phyloP scores from a whole-genome alignment of 2,797 vertebrate genomes.

The Avahi laniger region DNA sequence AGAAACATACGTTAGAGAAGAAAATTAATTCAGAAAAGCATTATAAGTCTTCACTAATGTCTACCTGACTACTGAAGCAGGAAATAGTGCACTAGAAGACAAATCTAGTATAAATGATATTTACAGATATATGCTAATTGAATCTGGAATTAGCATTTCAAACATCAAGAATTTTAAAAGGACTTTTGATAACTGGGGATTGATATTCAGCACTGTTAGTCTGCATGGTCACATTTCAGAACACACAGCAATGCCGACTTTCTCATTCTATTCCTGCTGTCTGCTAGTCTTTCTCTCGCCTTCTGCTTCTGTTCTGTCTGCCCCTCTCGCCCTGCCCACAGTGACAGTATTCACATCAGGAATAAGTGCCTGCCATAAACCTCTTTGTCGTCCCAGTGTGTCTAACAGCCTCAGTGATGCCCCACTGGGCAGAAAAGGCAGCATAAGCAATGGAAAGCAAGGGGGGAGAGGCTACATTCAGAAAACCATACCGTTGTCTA shows the following conservation, averaged over 20 bases:
- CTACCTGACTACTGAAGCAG: not conserved
- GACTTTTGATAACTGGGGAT: not conserved
- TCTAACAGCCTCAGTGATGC: not conserved
- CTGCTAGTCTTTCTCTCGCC: too few species aligned
- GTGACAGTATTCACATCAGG: not conserved
- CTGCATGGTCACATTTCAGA: not conserved
- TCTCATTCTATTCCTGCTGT: not conserved
- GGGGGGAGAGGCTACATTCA: not conserved
- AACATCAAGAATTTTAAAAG: not conserved
- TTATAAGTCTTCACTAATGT: not conserved
- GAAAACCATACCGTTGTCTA: not conserved
- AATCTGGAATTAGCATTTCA: constrained; percentile 14
- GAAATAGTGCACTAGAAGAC: not conserved
- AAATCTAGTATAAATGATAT: not conserved
- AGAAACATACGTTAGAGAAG: not conserved
- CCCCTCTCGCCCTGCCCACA: rapidly evolving
- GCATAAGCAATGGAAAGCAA: not conserved
- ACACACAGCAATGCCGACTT: not conserved
- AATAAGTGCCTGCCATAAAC: not conserved
- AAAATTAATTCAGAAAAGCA: not conserved
- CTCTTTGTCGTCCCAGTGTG: not conserved
- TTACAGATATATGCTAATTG: not conserved
- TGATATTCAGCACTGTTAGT: not conserved
- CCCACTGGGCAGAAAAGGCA: not conserved
- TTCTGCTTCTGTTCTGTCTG: not conserved